Evolutionary conservation across 1,140 invertebrate genomes (phyloP).

Genomic region (Caenorhabditis tropicalis): DNA sequence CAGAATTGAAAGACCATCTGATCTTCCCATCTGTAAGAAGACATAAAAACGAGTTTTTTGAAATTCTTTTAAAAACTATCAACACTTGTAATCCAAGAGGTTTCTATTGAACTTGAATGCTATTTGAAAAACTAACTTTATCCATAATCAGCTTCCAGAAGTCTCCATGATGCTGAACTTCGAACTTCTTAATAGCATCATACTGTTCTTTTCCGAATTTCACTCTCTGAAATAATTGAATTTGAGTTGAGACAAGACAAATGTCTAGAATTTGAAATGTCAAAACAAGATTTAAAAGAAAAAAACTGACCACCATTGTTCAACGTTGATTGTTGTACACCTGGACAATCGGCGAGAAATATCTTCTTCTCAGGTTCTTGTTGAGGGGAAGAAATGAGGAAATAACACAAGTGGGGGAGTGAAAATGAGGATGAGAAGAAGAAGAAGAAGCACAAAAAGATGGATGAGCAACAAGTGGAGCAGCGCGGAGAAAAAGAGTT

Average conservation of each 20-base stretch:
- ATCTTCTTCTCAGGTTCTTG: neutral
- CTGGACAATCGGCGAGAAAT: constrained; percentile 14
- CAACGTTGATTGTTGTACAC: neutral
- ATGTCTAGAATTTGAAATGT: too few relatives aligned
- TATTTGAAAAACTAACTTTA: too few relatives aligned
- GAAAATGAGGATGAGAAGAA: constrained; percentile 20
- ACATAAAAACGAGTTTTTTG: too few relatives aligned
- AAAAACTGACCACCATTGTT: constrained; percentile 46
- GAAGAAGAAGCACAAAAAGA: constrained; percentile 19
- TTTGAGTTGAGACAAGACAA: too few relatives aligned
- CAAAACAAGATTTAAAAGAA: too few relatives aligned
- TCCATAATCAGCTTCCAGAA: constrained; percentile 57
- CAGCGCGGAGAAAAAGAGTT: neutral
- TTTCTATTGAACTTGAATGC: too few relatives aligned
- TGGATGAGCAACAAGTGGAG: constrained; percentile 39
- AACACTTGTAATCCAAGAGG: too few relatives aligned
- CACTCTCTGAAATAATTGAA: constrained; percentile 48
- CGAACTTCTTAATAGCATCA: constrained; percentile 54
- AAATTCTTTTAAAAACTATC: too few relatives aligned
- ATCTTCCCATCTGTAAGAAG: constrained; percentile 24
- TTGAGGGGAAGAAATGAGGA: constrained; percentile 9
- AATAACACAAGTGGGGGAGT: constrained; percentile 37
- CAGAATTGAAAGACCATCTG: constrained; percentile 39
- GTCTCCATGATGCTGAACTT: constrained; percentile 52
- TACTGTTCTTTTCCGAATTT: constrained; percentile 51